A percentile compares a stretch with the other conserved stretches of the same genome.
Conservation (phyloP, 2,797 vertebrate genomes). For the Schizopygopsis pylzovi region DNA sequence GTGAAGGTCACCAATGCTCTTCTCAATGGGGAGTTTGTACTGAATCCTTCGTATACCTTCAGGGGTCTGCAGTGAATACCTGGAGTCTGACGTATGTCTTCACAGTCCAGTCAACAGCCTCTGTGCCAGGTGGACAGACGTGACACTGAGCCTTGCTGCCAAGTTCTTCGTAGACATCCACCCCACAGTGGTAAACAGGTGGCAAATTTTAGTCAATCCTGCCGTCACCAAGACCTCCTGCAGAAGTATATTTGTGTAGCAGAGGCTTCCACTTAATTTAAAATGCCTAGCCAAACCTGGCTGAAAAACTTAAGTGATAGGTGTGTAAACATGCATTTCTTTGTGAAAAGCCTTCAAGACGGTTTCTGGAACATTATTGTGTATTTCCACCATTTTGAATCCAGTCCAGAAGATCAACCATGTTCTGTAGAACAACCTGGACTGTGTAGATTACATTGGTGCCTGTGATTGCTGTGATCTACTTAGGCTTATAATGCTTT, state of each 20-base stretch:
- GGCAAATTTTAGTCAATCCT: constrained; percentile 40
- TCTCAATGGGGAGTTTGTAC: constrained; percentile 22
- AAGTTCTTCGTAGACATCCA: constrained; percentile 43
- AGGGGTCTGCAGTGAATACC: constrained; percentile 40
- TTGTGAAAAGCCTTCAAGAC: background rate
- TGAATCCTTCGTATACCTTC: constrained; percentile 28
- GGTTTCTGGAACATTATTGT: background rate
- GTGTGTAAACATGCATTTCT: background rate
- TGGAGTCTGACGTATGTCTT: constrained; percentile 45
- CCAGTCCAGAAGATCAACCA: constrained; percentile 4
- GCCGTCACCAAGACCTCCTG: constrained; percentile 16
- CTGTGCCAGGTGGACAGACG: constrained; percentile 49
- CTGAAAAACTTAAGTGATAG: background rate
- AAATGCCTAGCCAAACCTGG: constrained; percentile 2
- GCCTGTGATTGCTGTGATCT: background rate
- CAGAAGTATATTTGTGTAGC: constrained; percentile 1
- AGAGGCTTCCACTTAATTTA: constrained; percentile 1
- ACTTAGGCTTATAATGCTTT: background rate
- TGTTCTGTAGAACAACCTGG: constrained; percentile 2
- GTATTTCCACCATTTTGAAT: background rate
- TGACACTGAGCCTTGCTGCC: constrained; percentile 19
- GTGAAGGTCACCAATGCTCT: constrained; percentile 38
- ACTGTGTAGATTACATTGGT: background rate
- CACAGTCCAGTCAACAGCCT: constrained; percentile 24
- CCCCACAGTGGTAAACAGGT: constrained; percentile 44